phyloP scores from a whole-genome alignment of 1,140 invertebrate genomes.

The Pseudachorutes palmiensis region DNA sequence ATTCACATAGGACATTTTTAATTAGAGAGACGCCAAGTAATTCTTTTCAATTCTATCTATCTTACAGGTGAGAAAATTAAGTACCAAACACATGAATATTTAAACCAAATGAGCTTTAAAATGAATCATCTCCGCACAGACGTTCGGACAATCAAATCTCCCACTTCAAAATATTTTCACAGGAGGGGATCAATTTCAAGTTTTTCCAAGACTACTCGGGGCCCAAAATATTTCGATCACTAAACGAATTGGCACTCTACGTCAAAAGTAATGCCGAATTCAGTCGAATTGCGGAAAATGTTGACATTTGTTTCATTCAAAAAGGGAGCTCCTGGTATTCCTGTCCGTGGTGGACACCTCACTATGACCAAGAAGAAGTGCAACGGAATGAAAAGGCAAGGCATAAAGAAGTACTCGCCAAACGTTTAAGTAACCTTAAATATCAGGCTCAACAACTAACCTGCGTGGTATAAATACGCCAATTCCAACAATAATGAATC shows the following conservation, averaged over 20 bases:
- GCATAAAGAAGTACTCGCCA: no score
- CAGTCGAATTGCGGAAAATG: neutral
- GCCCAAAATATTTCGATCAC: neutral
- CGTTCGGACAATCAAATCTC: neutral
- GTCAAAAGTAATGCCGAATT: neutral
- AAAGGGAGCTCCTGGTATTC: neutral
- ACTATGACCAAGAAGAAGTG: neutral
- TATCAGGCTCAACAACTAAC: no score
- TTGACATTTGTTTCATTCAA: neutral
- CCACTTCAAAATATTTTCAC: neutral
- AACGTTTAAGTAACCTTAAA: no score
- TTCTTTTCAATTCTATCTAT: neutral
- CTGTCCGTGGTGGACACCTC: neutral
- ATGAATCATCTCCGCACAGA: neutral
- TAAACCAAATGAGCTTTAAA: neutral
- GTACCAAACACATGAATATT: neutral
- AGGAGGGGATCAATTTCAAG: neutral
- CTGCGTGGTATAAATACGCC: no score
- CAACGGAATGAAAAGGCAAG: no score
- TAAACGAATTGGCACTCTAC: neutral
- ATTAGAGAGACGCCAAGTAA: neutral
- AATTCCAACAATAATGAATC: no score
- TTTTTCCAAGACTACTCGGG: neutral
- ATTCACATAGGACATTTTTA: neutral
- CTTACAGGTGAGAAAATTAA: neutral